phyloP scores from a whole-genome alignment of 2,888 invertebrate species.

The Nephrotoma guestfalica region DNA sequence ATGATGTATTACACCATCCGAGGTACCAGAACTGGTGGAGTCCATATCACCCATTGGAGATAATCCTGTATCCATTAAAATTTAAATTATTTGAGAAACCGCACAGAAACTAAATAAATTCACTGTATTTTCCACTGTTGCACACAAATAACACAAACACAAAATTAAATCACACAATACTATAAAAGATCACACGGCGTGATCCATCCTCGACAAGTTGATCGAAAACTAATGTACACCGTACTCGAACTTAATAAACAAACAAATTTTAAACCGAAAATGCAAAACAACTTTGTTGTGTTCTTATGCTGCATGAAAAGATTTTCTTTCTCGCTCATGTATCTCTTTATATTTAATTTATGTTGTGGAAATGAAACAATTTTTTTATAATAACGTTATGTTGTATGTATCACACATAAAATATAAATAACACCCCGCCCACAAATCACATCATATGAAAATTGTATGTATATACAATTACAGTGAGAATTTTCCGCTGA shows the following conservation, averaged over 20 bases:
- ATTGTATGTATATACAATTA: neutral
- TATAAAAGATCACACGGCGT: neutral
- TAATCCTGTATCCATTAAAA: conserved; percentile 25
- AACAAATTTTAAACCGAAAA: neutral
- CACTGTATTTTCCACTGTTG: neutral
- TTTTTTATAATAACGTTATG: neutral
- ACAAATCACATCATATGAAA: neutral
- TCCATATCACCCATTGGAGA: conserved; percentile 29
- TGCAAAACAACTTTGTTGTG: neutral
- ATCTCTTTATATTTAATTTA: neutral
- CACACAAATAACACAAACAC: neutral
- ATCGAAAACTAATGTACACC: neutral
- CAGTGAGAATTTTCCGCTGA: neutral
- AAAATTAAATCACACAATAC: neutral
- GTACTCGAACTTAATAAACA: neutral
- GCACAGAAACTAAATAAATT: neutral
- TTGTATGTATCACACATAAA: neutral
- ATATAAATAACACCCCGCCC: neutral
- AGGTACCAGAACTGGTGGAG: conserved; percentile 26
- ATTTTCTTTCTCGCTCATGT: neutral
- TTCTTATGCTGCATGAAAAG: neutral
- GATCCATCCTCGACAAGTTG: neutral
- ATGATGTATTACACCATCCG: neutral
- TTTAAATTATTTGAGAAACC: neutral
- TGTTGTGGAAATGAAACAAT: neutral